Evolutionary conservation across 1,140 invertebrate genomes (phyloP).

Genomic region (Drosophila repleta): DNA sequence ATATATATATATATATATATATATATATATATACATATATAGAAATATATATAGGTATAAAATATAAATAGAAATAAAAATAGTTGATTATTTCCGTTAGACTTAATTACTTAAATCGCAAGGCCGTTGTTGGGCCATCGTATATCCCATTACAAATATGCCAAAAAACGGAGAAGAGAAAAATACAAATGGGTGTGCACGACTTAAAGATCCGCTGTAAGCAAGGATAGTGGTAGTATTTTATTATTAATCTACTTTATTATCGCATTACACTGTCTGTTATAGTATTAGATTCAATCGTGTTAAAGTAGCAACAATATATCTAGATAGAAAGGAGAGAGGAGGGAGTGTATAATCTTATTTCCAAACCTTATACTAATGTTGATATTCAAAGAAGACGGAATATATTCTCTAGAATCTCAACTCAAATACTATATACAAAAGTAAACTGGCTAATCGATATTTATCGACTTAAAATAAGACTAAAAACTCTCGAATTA

Average conservation of each 20-base stretch:
- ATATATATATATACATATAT: constrained; percentile 12
- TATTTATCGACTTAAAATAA: not conserved
- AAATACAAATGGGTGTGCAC: not conserved
- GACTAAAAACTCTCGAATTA: no score
- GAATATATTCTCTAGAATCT: no score
- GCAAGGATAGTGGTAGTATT: no score
- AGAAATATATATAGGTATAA: constrained; percentile 6
- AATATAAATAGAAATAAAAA: constrained; percentile 44
- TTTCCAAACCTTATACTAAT: no score
- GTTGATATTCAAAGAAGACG: not conserved
- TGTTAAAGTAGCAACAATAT: no score
- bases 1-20: constrained; percentile 21
- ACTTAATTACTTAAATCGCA: constrained; percentile 49
- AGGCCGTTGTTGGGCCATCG: constrained; percentile 38
- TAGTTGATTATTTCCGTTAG: constrained; percentile 70
- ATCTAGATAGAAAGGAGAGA: no score
- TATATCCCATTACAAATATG: constrained; percentile 30
- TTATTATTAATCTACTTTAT: no score
- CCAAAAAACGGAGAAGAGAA: not conserved
- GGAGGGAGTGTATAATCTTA: no score
- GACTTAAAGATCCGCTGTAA: not conserved
- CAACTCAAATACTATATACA: no score
- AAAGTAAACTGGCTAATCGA: no score
- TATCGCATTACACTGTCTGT: no score
- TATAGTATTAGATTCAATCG: no score